Percentiles rank a stretch among this genome's conserved stretches.
Evolutionary conservation across 2,888 invertebrate species (phyloP).

Genomic region (Clusia tigrina): DNA sequence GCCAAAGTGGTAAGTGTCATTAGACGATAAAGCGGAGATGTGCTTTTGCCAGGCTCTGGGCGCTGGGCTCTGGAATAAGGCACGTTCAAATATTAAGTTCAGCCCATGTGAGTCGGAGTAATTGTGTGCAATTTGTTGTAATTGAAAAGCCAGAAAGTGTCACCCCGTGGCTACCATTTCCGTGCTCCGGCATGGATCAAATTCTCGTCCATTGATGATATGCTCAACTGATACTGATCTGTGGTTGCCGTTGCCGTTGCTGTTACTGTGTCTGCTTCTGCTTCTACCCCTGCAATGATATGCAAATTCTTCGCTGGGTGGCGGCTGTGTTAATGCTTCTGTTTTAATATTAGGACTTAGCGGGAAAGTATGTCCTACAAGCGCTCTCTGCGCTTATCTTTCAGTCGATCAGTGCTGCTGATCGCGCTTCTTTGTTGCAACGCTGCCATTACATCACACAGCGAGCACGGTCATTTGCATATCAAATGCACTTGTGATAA

Average conservation of each 20-base stretch:
- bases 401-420: not conserved
- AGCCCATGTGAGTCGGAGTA: conserved; percentile 51
- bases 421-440: not conserved
- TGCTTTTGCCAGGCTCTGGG: not conserved
- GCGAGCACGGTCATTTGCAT: not conserved
- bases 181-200: not conserved
- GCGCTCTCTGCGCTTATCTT: not conserved
- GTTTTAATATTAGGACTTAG: not conserved
- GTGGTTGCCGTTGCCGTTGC: too few species aligned
- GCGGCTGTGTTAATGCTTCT: not conserved
- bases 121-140: conserved; percentile 57
- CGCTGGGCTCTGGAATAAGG: not conserved
- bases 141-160: conserved; percentile 58
- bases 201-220: not conserved
- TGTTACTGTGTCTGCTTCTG: too few species aligned
- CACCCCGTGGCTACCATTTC: conserved; percentile 49
- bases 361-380: not conserved
- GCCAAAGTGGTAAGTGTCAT: conserved; percentile 45
- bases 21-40: conserved; percentile 37
- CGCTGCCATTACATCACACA: not conserved
- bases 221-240: not conserved
- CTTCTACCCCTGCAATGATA: too few species aligned
- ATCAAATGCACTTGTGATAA: not conserved
- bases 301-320: not conserved
- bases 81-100: not conserved